Evolutionary conservation across 2,888 invertebrate genomes (phyloP).

Genomic region (Scotopteryx bipunctaria): DNA sequence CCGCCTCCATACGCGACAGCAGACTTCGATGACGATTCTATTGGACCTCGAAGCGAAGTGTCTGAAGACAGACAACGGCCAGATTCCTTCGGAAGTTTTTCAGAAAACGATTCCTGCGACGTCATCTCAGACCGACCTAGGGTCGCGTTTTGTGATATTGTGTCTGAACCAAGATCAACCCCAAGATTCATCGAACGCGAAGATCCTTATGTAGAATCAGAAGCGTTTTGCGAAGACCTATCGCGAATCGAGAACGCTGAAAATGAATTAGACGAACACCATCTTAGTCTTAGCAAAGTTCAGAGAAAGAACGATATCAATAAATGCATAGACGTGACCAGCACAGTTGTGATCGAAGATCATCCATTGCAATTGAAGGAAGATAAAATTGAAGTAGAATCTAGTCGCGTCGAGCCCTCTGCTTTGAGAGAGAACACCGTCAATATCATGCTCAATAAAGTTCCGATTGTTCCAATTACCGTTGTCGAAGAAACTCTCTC

Average conservation of each 20-base stretch:
- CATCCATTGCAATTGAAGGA: slow-evolving; percentile 51
- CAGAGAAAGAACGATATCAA: slow-evolving; percentile 79
- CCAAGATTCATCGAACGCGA: slow-evolving; percentile 77
- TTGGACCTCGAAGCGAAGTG: slow-evolving; percentile 74
- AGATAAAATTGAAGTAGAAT: slow-evolving; percentile 63
- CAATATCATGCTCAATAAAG: slow-evolving; percentile 68
- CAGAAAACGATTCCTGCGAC: slow-evolving; percentile 78
- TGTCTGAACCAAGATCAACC: slow-evolving; percentile 74
- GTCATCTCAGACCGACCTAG: slow-evolving; percentile 64
- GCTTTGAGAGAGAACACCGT: slow-evolving; percentile 73
- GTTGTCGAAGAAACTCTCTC: slow-evolving; percentile 52
- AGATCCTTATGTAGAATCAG: slow-evolving; percentile 75
- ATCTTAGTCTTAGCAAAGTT: slow-evolving; percentile 69
- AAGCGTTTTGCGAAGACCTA: slow-evolving; percentile 67
- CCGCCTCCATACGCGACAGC: slow-evolving; percentile 79
- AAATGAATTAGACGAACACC: slow-evolving; percentile 72
- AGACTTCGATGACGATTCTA: slow-evolving; percentile 76
- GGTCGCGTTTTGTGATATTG: slow-evolving; percentile 67
- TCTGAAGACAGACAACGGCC: slow-evolving; percentile 76
- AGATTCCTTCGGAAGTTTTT: slow-evolving; percentile 77
- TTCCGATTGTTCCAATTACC: slow-evolving; percentile 45
- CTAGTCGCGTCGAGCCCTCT: slow-evolving; percentile 66
- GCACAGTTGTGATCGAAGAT: slow-evolving; percentile 55
- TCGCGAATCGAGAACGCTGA: slow-evolving; percentile 68
- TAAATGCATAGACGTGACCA: slow-evolving; percentile 62